phyloP scores from a whole-genome alignment of 2,113 vertebrate species.

The Vidua macroura region DNA sequence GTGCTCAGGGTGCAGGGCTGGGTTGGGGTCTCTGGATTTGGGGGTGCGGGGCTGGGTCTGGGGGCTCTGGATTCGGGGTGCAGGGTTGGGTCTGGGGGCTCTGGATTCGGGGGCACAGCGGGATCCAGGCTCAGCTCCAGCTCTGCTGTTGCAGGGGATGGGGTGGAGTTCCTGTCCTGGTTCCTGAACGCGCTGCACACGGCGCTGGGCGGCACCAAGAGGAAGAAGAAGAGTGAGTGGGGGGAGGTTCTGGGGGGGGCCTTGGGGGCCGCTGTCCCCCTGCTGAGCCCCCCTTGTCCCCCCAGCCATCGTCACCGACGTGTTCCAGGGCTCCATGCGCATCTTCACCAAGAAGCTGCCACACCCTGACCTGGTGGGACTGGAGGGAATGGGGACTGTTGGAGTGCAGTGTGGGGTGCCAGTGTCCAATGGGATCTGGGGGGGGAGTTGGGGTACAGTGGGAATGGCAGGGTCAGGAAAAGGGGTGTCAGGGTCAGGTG shows the following conservation, averaged over 20 bases:
- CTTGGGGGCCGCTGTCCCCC: rapidly evolving
- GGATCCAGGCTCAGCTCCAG: not conserved
- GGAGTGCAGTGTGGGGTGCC: not conserved
- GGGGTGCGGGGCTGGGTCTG: not conserved
- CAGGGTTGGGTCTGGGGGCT: too few species aligned
- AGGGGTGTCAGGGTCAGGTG: too few species aligned
- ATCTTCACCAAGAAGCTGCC: conserved; percentile 98
- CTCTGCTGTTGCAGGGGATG: conserved; percentile 74
- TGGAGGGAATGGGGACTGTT: rapidly evolving
- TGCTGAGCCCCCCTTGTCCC: not conserved
- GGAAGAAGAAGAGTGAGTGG: conserved; percentile 86
- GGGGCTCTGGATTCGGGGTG: too few species aligned
- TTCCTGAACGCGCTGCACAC: conserved; percentile 94
- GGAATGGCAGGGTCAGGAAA: too few species aligned
- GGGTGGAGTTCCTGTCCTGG: conserved; percentile 96
- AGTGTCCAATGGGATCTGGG: too few species aligned
- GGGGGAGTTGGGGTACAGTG: too few species aligned
- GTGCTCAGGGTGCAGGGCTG: too few species aligned
- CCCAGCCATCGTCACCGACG: conserved; percentile 89
- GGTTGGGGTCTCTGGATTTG: not conserved
- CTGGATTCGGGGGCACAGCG: not conserved
- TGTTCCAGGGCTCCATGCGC: conserved; percentile 96
- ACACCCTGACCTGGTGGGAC: conserved; percentile 87
- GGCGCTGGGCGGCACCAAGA: conserved; percentile 92
- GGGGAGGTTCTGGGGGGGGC: not conserved